phyloP scores from a whole-genome alignment of 1,140 invertebrate species.

The Venustaconcha ellipsiformis region DNA sequence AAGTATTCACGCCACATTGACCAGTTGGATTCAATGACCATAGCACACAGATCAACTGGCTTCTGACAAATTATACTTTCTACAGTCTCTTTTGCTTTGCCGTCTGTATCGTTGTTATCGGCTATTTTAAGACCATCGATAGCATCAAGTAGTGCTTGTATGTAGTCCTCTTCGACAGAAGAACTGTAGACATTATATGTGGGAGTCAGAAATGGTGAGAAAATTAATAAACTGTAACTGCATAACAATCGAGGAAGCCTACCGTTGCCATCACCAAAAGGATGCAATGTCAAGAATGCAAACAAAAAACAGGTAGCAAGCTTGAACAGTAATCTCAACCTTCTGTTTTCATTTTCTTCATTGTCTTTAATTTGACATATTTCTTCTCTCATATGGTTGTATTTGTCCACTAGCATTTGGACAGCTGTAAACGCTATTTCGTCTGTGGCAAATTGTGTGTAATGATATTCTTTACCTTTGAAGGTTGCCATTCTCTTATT shows the following conservation, averaged over 20 bases:
- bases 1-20: conserved; percentile 9
- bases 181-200: conserved; percentile 16
- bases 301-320: conserved; percentile 7
- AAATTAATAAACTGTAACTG: background rate
- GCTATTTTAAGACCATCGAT: background rate
- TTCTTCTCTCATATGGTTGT: background rate
- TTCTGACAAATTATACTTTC: background rate
- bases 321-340: conserved; percentile 1
- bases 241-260: background rate
- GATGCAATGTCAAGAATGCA: conserved; percentile 6
- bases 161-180: conserved; percentile 4
- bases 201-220: conserved; percentile 13
- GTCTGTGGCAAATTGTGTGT: background rate
- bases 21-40: conserved; percentile 21
- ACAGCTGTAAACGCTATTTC: background rate
- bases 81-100: background rate
- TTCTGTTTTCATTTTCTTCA: background rate
- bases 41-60: conserved; percentile 10
- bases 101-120: background rate
- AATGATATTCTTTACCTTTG: background rate
- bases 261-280: conserved; percentile 24
- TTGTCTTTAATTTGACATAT: background rate
- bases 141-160: conserved; percentile 6
- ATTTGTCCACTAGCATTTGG: conserved; percentile 7
- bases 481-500: background rate